phyloP scores from a whole-genome alignment of 2,797 vertebrate genomes.

The Sciurus vulgaris region DNA sequence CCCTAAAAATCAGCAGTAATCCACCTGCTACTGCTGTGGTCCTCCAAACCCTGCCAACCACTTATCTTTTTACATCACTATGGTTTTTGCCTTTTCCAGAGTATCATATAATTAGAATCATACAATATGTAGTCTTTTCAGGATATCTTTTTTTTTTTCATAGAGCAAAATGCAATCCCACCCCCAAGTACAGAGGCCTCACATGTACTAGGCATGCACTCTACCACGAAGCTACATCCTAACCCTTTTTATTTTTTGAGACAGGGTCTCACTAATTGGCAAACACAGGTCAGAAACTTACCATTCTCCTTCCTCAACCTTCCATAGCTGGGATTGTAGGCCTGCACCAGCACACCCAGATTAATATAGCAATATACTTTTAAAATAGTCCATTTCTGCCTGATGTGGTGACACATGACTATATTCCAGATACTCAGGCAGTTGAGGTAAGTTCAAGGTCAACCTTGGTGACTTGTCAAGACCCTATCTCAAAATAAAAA shows the following conservation, averaged over 20 bases:
- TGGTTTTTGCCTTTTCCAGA: constrained; percentile 28
- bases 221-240: too few species aligned
- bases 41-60: background rate
- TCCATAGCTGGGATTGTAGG: too few species aligned
- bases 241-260: too few species aligned
- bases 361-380: background rate
- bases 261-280: too few species aligned
- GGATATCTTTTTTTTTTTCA: background rate
- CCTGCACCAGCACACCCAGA: too few species aligned
- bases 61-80: background rate
- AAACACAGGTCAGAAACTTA: too few species aligned
- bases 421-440: background rate
- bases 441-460: background rate
- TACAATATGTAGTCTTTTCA: background rate
- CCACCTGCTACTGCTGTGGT: background rate
- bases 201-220: too few species aligned
- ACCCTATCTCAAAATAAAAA: background rate
- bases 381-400: background rate
- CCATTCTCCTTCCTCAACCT: too few species aligned
- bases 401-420: background rate
- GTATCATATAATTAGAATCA: background rate
- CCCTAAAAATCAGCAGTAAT: background rate
- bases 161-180: background rate
- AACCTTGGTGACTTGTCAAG: background rate
- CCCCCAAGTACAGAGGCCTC: too few species aligned